Evolutionary conservation across 2,797 vertebrate species (phyloP).

Genomic region (Crypturellus tataupa): DNA sequence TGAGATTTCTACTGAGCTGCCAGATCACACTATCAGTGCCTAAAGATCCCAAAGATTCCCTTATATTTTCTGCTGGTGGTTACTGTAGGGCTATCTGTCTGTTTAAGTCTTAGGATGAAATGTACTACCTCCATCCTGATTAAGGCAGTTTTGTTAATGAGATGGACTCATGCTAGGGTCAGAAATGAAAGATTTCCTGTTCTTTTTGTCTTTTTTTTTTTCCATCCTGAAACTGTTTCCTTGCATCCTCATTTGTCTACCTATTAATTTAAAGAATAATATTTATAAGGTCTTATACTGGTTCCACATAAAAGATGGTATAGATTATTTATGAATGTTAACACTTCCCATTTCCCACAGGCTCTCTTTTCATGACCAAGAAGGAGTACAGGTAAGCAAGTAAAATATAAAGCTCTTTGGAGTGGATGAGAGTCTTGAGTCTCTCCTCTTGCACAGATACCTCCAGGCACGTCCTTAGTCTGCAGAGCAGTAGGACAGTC

Average conservation of each 20-base stretch:
- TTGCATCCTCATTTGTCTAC: background rate
- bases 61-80: background rate
- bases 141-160: background rate
- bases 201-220: background rate
- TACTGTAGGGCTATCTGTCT: background rate
- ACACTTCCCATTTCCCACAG: background rate
- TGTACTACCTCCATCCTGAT: background rate
- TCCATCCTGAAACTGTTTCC: background rate
- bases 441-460: rapidly evolving
- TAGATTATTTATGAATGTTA: background rate
- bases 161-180: background rate
- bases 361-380: background rate
- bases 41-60: background rate
- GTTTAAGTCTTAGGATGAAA: background rate
- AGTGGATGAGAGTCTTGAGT: background rate
- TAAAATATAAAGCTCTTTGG: rapidly evolving
- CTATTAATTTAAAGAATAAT: background rate
- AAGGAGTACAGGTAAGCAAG: background rate
- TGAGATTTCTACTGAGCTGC: background rate
- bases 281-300: rapidly evolving
- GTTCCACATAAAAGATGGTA: background rate
- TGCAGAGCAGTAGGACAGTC: background rate
- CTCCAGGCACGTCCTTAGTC: background rate
- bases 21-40: background rate
- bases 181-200: background rate